Base-by-base conservation (phyloP, 2,888 invertebrate genomes). In the Phorcus lineatus region DNA sequence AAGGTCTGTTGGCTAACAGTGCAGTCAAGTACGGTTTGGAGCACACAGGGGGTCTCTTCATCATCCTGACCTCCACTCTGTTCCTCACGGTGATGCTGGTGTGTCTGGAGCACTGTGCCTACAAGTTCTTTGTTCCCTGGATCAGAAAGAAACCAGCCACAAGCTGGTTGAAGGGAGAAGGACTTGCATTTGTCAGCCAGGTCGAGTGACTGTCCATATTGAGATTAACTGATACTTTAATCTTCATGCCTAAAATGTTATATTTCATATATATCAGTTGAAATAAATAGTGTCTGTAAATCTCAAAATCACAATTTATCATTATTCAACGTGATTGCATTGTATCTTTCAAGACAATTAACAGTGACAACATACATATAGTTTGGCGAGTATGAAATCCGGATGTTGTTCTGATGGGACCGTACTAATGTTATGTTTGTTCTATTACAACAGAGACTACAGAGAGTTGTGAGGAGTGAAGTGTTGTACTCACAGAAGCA, bases 171-270 rank as follows among this genome's bases (percentile, higher is more conserved):
- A 95, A 96, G 83, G 97, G 96, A 88, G 95, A 97, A 70, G 97
- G 97, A 91, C 96, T 98, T 82, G 97, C 97, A 97, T 98, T 97
- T 94, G 97, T 97, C 93, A 97, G 97, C 92, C 97, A 97, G 95
- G 96, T 96, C 9, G 28, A 4, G 7, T 28, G n/a, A 67, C 57
- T 1, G 4, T 13, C 13, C 6, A 47, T 47, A 47, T 47, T 11
- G 13, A 47, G 13, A 47, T 47, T 1, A 47, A 13, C 11, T 9
- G 47, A 47, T 47, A 13, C 13, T 47, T 47, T 1, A 36, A 7
- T 7, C 11, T 47, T 6, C 47, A 47, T 47, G 47, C 1, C 47
- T 47, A 13, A 36, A 36, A 36, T 7, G 7, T 3, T 36, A 3
- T 6, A 36, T 36, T 36, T 36, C 3, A 36, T 36, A 36, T 36